Percentiles rank a stretch among this genome's conserved stretches.
Evolutionary conservation across 2,113 vertebrate genomes (phyloP).

Genomic region (Platichthys flesus): DNA sequence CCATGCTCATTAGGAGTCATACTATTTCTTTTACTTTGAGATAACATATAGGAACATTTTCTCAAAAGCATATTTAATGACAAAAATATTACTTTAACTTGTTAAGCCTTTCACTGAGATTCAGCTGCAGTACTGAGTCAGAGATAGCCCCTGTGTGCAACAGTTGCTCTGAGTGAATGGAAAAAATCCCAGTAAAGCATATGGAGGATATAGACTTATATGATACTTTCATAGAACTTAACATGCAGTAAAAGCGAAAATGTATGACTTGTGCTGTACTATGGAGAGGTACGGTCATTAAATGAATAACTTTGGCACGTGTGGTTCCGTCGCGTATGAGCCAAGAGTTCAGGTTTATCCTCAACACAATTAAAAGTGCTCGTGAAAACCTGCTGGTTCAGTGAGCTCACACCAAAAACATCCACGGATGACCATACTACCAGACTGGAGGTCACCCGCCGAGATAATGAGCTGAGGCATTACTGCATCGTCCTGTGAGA

Average conservation of each 20-base stretch:
- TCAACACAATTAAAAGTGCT: conserved; percentile 29
- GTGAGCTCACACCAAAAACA: conserved; percentile 34
- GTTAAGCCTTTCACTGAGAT: background rate
- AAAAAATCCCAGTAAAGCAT: background rate
- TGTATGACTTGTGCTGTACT: background rate
- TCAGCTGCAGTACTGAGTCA: background rate
- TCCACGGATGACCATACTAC: conserved; percentile 34
- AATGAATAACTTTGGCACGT: conserved; percentile 30
- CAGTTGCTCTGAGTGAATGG: background rate
- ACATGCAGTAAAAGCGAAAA: background rate
- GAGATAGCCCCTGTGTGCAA: background rate
- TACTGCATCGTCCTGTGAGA: conserved; percentile 30
- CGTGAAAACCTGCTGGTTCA: conserved; percentile 25
- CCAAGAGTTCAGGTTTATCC: conserved; percentile 14
- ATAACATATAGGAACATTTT: no score
- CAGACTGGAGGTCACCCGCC: conserved; percentile 33
- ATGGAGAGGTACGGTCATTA: conserved; percentile 29
- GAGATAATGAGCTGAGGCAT: conserved; percentile 56
- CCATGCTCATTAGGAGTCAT: no score
- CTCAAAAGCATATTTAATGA: no score
- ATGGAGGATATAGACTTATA: no score
- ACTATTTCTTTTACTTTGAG: no score
- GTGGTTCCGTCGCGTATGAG: background rate
- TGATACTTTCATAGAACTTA: background rate
- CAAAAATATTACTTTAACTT: background rate